Conservation (phyloP, 2,888 invertebrate genomes). For the Schizaphis graminum region DNA sequence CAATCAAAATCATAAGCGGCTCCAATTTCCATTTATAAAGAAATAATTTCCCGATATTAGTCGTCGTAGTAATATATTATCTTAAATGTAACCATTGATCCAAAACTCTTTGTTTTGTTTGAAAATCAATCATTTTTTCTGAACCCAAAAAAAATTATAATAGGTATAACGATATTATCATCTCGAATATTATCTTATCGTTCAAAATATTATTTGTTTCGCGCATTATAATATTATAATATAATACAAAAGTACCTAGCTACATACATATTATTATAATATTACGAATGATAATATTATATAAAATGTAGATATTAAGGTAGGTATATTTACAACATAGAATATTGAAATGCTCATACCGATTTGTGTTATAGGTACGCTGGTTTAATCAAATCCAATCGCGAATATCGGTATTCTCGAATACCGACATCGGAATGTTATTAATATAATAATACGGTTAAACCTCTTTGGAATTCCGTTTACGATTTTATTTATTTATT, state of each 20-base stretch:
- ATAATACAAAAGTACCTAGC: neutral
- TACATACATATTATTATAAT: neutral
- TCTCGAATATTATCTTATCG: neutral
- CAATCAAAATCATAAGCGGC: neutral
- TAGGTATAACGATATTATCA: neutral
- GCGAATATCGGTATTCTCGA: neutral
- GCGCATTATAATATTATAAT: neutral
- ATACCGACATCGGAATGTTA: neutral
- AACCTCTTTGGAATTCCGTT: neutral
- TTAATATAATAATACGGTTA: neutral
- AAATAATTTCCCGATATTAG: neutral
- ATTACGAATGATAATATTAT: neutral
- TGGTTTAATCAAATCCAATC: neutral
- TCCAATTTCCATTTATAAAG: neutral
- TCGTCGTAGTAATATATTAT: neutral
- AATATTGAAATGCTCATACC: neutral
- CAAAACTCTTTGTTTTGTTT: neutral
- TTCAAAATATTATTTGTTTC: neutral
- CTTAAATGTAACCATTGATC: neutral
- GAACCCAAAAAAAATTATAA: neutral
- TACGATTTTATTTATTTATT: neutral
- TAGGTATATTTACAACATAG: neutral
- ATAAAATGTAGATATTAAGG: neutral
- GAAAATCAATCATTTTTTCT: neutral
- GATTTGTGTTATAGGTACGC: neutral